phyloP scores from a whole-genome alignment of 2,113 vertebrate genomes.

The Sardina pilchardus region DNA sequence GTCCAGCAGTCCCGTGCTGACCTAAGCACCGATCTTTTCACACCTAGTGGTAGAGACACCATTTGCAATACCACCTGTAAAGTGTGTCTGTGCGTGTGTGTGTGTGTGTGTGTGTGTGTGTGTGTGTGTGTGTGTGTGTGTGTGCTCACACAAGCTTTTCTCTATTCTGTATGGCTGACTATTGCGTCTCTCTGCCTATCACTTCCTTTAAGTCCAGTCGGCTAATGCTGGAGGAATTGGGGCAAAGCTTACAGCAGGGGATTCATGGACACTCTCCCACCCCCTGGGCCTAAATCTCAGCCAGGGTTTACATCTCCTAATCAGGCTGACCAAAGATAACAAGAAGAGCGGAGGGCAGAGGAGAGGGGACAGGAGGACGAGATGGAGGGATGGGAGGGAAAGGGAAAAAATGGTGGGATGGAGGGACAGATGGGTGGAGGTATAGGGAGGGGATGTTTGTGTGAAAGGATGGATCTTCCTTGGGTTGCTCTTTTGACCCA shows the following conservation, averaged over 20 bases:
- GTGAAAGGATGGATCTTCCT: neutral
- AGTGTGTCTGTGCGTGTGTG: conserved; percentile 40
- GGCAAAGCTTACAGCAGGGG: neutral
- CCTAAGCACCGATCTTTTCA: neutral
- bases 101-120: conserved; percentile 1
- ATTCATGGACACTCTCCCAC: neutral
- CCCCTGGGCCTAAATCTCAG: neutral
- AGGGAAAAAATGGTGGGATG: neutral
- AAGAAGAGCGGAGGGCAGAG: neutral
- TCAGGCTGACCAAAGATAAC: neutral
- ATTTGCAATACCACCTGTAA: conserved; percentile 32
- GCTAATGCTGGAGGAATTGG: neutral
- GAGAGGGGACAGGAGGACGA: neutral
- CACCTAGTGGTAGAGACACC: neutral
- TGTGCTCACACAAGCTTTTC: neutral
- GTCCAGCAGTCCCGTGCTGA: neutral
- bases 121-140: conserved; percentile 15
- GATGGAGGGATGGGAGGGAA: neutral
- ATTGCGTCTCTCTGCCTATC: neutral
- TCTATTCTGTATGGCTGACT: neutral
- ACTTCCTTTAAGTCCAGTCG: neutral
- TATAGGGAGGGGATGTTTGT: conserved; percentile 1
- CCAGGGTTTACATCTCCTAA: conserved; percentile 4
- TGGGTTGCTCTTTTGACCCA: neutral
- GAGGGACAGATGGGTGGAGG: neutral